Conservation (phyloP, 1,140 invertebrate species). For the Paralvinella palmiformis region DNA sequence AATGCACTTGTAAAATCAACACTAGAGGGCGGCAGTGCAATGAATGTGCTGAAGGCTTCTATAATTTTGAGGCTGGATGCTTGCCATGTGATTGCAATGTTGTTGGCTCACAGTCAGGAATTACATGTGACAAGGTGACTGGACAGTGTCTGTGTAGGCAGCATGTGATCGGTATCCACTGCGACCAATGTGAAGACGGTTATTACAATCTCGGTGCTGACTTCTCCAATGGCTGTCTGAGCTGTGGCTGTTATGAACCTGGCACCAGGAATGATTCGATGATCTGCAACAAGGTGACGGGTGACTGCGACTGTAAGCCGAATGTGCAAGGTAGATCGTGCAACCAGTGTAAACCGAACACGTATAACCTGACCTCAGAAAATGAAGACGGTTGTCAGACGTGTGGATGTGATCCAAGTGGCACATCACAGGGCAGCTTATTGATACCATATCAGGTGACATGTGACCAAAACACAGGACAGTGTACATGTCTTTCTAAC, state of each 20-base stretch:
- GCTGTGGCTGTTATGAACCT: slow-evolving; percentile 24
- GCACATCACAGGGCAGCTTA: slow-evolving; percentile 27
- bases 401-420: slow-evolving; percentile 49
- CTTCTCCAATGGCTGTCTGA: slow-evolving; percentile 78
- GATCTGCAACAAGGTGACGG: slow-evolving; percentile 81
- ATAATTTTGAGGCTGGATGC: slow-evolving; percentile 63
- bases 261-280: slow-evolving; percentile 72
- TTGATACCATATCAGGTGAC: slow-evolving; percentile 11
- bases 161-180: slow-evolving; percentile 50
- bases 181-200: slow-evolving; percentile 60
- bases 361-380: slow-evolving; percentile 71
- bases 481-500: slow-evolving; percentile 82
- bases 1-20: slow-evolving; percentile 43
- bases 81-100: slow-evolving; percentile 71
- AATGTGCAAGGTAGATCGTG: slow-evolving; percentile 68
- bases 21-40: slow-evolving; percentile 70
- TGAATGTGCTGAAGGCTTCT: slow-evolving; percentile 59
- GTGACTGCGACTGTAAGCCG: slow-evolving; percentile 74
- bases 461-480: slow-evolving; percentile 78
- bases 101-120: slow-evolving; percentile 61
- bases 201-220: slow-evolving; percentile 78
- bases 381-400: slow-evolving; percentile 69
- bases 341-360: slow-evolving; percentile 80
- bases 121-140: slow-evolving; percentile 40
- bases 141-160: slow-evolving; percentile 61